These are phyloP conservation scores for Atta colombica DNA, from an alignment of 1,140 invertebrate species.

Conservation along the genomic window DNA sequence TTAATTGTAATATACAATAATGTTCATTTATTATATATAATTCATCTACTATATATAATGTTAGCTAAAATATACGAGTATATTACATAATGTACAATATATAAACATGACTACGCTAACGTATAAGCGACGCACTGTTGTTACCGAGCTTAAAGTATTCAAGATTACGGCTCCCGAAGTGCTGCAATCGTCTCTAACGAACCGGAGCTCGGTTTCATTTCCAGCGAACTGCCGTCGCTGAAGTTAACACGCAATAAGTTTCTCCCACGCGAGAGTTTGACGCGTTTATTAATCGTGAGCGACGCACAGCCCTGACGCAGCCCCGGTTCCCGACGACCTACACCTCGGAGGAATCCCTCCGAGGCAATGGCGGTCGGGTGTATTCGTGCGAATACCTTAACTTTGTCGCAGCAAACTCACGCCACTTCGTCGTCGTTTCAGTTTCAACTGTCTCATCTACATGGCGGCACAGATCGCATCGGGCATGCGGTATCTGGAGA, in stretches of 20 bases:
- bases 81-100: neutral
- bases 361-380: conserved; percentile 29
- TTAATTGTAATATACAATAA: too few species aligned
- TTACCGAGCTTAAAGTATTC: conserved; percentile 53
- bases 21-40: too few species aligned
- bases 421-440: conserved; percentile 83
- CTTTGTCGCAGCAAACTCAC: conserved; percentile 63
- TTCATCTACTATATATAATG: neutral
- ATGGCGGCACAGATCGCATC: conserved; percentile 94
- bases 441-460: conserved; percentile 93
- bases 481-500: conserved; percentile 94
- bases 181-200: conserved; percentile 60
- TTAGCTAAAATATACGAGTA: neutral
- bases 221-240: conserved; percentile 61
- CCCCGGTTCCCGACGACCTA: conserved; percentile 2
- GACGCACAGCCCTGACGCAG: conserved; percentile 49
- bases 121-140: neutral
- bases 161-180: conserved; percentile 39
- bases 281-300: conserved; percentile 75
- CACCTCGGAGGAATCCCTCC: conserved; percentile 5
- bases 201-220: conserved; percentile 66
- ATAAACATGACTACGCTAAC: neutral
- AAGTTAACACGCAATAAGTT: conserved; percentile 75
- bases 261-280: conserved; percentile 67
- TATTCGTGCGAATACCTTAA: conserved; percentile 65